phyloP scores from a whole-genome alignment of 35 echinoderm and acorn worm genomes.

The Apostichopus californicus region DNA sequence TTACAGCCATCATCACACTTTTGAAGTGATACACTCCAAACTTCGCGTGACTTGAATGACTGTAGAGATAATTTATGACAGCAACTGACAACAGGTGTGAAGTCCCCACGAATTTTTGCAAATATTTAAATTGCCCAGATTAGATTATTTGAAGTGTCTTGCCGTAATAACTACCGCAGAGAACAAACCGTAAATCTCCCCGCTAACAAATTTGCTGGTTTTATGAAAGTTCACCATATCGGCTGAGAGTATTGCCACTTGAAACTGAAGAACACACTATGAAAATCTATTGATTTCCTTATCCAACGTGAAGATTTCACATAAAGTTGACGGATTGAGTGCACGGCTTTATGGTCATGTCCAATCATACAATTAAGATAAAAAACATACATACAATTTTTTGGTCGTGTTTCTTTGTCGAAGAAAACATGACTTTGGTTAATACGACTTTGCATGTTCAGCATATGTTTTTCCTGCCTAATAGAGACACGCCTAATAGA shows the following conservation, averaged over 20 bases:
- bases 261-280: neutral
- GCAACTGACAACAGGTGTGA: conserved; percentile 6
- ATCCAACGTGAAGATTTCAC: too few species aligned
- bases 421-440: too few species aligned
- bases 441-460: too few species aligned
- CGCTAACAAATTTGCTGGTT: neutral
- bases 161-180: neutral
- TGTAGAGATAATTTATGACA: neutral
- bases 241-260: neutral
- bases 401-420: too few species aligned
- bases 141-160: too few species aligned
- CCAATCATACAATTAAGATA: too few species aligned
- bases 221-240: neutral
- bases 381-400: too few species aligned
- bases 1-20: neutral
- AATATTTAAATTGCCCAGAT: neutral
- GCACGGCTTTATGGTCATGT: too few species aligned
- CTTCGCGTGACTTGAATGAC: neutral
- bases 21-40: neutral
- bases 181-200: neutral
- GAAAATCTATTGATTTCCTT: too few species aligned
- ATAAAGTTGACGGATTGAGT: too few species aligned
- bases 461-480: too few species aligned
- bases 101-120: neutral
- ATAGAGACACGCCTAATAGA: too few species aligned